Evolutionary conservation across 2,113 vertebrate genomes (phyloP), one percentile per base, ranked within the genome.

Genomic region (Pipa parva): DNA sequence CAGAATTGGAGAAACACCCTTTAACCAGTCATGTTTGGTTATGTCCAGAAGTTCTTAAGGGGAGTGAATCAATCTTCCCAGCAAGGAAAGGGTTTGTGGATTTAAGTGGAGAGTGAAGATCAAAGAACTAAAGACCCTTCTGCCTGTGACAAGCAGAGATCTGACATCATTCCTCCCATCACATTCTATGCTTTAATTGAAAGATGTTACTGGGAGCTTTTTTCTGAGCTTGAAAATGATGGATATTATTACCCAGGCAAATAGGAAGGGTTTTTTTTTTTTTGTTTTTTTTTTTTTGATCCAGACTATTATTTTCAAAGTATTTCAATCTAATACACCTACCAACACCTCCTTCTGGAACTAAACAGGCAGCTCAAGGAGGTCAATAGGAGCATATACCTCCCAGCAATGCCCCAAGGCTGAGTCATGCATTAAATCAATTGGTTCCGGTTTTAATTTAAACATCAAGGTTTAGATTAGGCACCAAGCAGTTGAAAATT

Each of bases 401-500:
- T 59, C 57, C 24, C 7, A 22, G 21, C 27, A 25, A 25, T 46
- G n/a, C 66, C 49, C 60, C 61, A 48, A 45, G 58, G 71, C 74
- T 72, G 81, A 78, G 65, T 72, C 58, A 54, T 24, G 58, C 57
- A 77, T 72, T 65, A 76, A 88, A 84, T 79, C 81, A 80, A 81
- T 86, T 86, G 70, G 84, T 83, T 81, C 75, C 73, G 77, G 72
- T 74, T 76, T 81, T 77, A 81, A 79, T 69, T 77, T 70, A 39
- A 54, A 54, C 58, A 61, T 61, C 63, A 76, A 80, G 79, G 79
- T 76, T 63, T 71, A 26, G 2, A 61, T 70, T 22, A 61, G 61
- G 65, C 33, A 42, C 13, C 27, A 28, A 70, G 58, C 48, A 61
- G 71, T 51, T 54, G 74, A 83, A 79, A 80, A 85, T 77, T 77